Conservation (phyloP, 2,888 invertebrate species). For the Pharmacophagus antenor region DNA sequence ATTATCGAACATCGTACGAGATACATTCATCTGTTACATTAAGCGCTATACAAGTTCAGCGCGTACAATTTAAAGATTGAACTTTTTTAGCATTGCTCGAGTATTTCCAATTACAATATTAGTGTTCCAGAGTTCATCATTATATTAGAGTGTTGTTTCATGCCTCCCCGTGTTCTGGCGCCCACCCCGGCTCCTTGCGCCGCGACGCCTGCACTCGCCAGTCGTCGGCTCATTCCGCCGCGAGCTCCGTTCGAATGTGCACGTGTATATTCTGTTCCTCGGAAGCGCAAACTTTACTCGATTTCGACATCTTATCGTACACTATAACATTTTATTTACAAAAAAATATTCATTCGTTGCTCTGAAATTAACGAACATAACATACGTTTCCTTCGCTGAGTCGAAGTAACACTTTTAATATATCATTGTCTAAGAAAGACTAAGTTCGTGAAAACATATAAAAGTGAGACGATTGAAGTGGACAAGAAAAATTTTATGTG, state of each 20-base stretch:
- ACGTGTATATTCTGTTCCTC: slow-evolving; percentile 42
- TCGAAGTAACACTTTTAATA: slow-evolving; percentile 1
- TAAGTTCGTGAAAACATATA: slow-evolving; percentile 39
- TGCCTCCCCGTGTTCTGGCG: slow-evolving; percentile 65
- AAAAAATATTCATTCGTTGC: slow-evolving; percentile 2
- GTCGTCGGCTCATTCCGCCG: slow-evolving; percentile 61
- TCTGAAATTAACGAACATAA: neutral
- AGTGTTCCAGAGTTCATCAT: slow-evolving; percentile 80
- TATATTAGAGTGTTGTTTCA: slow-evolving; percentile 80
- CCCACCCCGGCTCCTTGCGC: slow-evolving; percentile 48
- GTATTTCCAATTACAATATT: slow-evolving; percentile 80
- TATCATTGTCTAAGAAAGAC: slow-evolving; percentile 31
- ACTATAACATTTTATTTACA: slow-evolving; percentile 37
- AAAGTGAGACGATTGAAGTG: slow-evolving; percentile 67
- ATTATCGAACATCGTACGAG: slow-evolving; percentile 48
- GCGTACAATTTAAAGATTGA: slow-evolving; percentile 22
- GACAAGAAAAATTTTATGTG: slow-evolving; percentile 50
- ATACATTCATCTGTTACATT: slow-evolving; percentile 35
- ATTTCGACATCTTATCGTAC: slow-evolving; percentile 44
- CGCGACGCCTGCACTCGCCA: slow-evolving; percentile 38
- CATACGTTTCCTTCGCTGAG: neutral
- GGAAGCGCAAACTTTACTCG: slow-evolving; percentile 71
- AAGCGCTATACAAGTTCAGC: slow-evolving; percentile 5
- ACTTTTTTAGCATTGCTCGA: slow-evolving; percentile 47
- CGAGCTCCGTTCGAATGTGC: slow-evolving; percentile 48